Evolutionary conservation across 1,140 invertebrate species (phyloP), one percentile per base, ranked within the genome.

Genomic region (Drosophila obscura): DNA sequence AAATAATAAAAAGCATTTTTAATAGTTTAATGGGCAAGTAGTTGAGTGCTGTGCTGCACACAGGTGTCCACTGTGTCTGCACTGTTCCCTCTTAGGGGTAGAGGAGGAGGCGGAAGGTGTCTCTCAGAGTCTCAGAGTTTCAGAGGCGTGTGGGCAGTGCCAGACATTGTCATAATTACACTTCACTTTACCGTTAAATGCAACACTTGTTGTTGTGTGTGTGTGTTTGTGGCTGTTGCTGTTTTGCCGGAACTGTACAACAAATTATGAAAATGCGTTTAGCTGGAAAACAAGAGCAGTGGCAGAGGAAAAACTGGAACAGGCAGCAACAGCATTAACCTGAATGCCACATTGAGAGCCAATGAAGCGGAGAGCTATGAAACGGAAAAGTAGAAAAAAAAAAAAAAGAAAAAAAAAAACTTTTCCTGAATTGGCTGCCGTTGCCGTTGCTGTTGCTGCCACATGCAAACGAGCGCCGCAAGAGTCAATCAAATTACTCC

Each of bases 261-360:
- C 58, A 85, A 85, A 85, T 85, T 82, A 85, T 85, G 78, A 85
- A 88, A 85, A 85, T 88, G 83, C 82, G 78, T 88, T 82, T 82
- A 82, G 73, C 65, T 73, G 50, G 53, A 62, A 56, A 67, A 66
- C 58, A 50, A 73, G 75, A 73, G 67, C 75, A 57, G 57, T 35
- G 45, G 60, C 53, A 66, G 57, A 50, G 64, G 79, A 75, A 85
- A 85, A 85, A 88, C 78, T 85, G 82, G 83, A 72, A 78, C 71
- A 74, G 52, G 79, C 67, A 63, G 55, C 49, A 61, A 57, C 63
- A 78, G 63, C 78, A 85, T 85, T 85, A 85, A 85, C 82, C 82
- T 85, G 82, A 85, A 85, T 85, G 82, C 74, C 77, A 65, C 67
- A 75, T 75, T 72, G 76, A 73, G 73, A 78, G 77, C 46, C 80